Evolutionary conservation across 2,113 vertebrate genomes (phyloP).

Genomic region (Nesoenas mayeri): DNA sequence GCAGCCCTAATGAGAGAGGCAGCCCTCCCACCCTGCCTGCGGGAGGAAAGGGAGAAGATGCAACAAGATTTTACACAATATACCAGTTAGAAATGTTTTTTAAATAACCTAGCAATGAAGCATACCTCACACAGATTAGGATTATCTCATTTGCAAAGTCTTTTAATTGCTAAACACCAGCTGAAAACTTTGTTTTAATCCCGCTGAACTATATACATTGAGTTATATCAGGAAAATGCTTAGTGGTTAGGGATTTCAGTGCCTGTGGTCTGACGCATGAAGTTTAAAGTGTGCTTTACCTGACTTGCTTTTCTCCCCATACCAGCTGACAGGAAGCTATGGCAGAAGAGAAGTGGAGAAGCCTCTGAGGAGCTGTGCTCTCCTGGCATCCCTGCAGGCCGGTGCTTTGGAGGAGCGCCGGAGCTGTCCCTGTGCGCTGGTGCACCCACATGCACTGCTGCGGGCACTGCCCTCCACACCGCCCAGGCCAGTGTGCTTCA

Average conservation of each 20-base stretch:
- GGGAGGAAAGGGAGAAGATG: not conserved
- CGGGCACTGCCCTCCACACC: not conserved
- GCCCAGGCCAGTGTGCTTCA: not conserved
- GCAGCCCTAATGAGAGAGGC: not conserved
- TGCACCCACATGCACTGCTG: too few relatives aligned
- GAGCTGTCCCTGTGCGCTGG: not conserved
- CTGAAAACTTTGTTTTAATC: not conserved
- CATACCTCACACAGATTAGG: not conserved
- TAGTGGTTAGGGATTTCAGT: not conserved
- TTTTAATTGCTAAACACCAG: not conserved
- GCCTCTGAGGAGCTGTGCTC: not conserved
- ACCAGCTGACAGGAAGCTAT: not conserved
- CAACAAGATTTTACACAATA: slow-evolving; percentile 1
- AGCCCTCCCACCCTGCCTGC: not conserved
- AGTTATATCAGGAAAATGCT: not conserved
- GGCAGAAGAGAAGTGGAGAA: not conserved
- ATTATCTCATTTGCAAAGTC: slow-evolving; percentile 34
- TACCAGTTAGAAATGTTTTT: not conserved
- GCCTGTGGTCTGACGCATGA: not conserved
- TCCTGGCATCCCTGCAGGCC: not conserved
- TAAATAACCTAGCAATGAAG: not conserved
- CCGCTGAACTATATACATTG: not conserved
- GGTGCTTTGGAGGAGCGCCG: not conserved
- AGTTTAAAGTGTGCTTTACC: not conserved
- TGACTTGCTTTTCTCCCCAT: not conserved